Base-by-base conservation (phyloP, 1,140 invertebrate genomes). In the Drosophila watanabei region DNA sequence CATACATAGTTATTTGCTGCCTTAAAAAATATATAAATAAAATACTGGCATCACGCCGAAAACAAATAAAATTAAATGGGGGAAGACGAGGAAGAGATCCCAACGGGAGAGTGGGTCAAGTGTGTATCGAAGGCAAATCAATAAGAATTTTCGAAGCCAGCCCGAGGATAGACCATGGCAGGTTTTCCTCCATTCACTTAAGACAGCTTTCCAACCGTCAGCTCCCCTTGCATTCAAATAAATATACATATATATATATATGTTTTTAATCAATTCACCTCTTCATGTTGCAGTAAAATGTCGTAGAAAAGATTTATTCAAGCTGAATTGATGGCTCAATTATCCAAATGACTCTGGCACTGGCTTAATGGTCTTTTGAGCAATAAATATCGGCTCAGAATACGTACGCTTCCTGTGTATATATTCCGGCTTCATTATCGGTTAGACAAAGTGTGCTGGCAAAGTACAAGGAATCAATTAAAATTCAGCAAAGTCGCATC, bases 391-490 rank as follows among this genome's bases (percentile, higher is more conserved):
- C 14, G 13, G 14, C 24, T 8, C 10, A 2, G 33, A n/a, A n/a
- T n/a, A n/a, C n/a, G n/a, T n/a, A 37, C n/a, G 18, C 18, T 43
- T 30, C 20, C 20, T 37, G 70, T 66, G 54, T 77, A 68, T 52
- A 39, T 33, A 43, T 43, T 62, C 37, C 37, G 39, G 64, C 51
- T 56, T 75, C 71, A 88, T 87, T 87, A 87, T 76, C 54, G 56
- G 56, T n/a, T 59, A 69, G 66, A 70, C 57, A 77, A 59, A n/a
- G n/a, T n/a, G n/a, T n/a, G n/a, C n/a, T n/a, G n/a, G n/a, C n/a
- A n/a, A n/a, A 48, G 54, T 59, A 62, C 43, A 68, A 10, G 65
- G 73, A 87, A 87, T 87, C 84, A 87, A 88, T 88, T 88, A 87
- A 83, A 87, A 70, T 72, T 57, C 65, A 30, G 52, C 51, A 75